Evolutionary conservation across 2,113 vertebrate genomes (phyloP).

Genomic region (Lagenorhynchus albirostris): DNA sequence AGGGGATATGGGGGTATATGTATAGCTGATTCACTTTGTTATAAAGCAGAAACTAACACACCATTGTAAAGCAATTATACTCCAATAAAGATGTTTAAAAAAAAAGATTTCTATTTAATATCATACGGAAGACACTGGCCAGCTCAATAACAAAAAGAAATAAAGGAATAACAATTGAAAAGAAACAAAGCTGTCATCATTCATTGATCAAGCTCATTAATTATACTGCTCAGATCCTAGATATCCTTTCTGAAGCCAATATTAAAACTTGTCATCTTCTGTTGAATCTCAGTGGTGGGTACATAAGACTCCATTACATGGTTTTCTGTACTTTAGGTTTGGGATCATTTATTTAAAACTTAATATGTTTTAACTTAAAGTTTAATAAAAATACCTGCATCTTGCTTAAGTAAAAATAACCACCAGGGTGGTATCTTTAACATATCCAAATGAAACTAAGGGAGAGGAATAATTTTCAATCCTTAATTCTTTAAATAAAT

Average conservation of each 20-base stretch:
- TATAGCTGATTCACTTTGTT: too few relatives aligned
- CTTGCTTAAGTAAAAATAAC: not conserved
- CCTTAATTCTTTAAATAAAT: not conserved
- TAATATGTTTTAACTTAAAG: not conserved
- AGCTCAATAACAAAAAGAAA: not conserved
- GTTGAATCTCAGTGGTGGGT: not conserved
- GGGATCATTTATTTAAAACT: not conserved
- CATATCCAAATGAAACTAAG: not conserved
- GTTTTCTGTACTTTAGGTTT: not conserved
- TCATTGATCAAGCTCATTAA: not conserved
- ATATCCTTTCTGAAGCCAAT: not conserved
- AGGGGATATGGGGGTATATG: too few relatives aligned
- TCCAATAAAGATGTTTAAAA: too few relatives aligned
- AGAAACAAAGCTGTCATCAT: not conserved
- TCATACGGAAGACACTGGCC: not conserved
- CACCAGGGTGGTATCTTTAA: not conserved
- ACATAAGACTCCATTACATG: not conserved
- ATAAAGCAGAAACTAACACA: too few relatives aligned
- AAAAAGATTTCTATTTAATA: not conserved
- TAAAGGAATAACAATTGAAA: not conserved
- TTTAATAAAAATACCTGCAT: not conserved
- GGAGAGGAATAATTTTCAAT: not conserved
- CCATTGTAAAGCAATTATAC: too few relatives aligned
- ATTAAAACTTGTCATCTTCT: not conserved
- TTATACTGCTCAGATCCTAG: not conserved